phyloP scores from a whole-genome alignment of 2,888 invertebrate species.

The Candidula unifasciata region DNA sequence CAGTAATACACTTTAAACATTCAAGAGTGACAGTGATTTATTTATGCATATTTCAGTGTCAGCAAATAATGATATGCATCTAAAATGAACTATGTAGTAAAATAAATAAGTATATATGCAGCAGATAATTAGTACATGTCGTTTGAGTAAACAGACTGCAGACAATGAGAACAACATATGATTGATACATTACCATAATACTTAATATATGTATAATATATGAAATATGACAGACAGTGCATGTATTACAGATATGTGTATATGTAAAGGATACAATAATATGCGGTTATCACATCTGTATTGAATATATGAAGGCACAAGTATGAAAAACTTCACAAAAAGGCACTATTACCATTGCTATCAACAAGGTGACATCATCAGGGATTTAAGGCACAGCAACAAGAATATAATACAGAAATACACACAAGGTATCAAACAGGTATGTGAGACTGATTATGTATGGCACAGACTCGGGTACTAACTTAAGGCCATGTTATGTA shows the following conservation, averaged over 20 bases:
- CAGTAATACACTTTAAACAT: neutral
- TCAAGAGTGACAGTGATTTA: neutral
- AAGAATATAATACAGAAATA: neutral
- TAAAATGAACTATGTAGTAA: slow-evolving; percentile 22
- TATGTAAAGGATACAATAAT: neutral
- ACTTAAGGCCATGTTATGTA: too few relatives aligned
- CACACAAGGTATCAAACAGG: neutral
- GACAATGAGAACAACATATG: neutral
- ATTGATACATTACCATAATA: neutral
- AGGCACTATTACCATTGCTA: too few relatives aligned
- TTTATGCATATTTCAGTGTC: neutral
- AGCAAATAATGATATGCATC: slow-evolving; percentile 34
- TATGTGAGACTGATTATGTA: neutral
- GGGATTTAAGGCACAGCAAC: too few relatives aligned
- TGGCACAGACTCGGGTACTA: too few relatives aligned
- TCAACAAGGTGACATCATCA: too few relatives aligned
- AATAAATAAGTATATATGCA: slow-evolving; percentile 30
- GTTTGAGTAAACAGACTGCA: neutral
- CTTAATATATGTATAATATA: neutral
- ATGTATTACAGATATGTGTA: neutral
- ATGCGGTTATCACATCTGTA: slow-evolving; percentile 39
- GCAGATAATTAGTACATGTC: neutral
- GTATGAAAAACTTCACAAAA: neutral
- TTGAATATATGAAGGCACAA: slow-evolving; percentile 37
- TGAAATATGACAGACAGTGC: neutral